Evolutionary conservation across 2,113 vertebrate genomes (phyloP), one percentile per base, ranked within the genome.

Genomic region (Seriola dumerili): DNA sequence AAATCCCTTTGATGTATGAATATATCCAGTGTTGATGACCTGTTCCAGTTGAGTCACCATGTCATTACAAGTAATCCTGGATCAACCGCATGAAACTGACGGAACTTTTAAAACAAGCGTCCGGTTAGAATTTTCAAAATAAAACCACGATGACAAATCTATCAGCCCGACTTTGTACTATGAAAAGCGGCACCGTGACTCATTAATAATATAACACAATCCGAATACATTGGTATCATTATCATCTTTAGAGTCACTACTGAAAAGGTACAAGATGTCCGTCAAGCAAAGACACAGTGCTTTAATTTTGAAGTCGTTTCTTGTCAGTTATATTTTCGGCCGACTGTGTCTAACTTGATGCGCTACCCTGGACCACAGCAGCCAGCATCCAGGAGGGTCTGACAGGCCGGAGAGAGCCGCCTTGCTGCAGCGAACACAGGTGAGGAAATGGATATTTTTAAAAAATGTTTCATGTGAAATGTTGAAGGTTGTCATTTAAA

Each of bases 301-400:
- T 72, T 71, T 92, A 88, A 86, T 76, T 90, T 67, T 80, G 80
- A 67, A 72, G 52, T 13, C 0, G 0, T 1, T 0, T 8, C 5
- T 11, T 40, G 44, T 8, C 4, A 0, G 3, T 2, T 0, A 1
- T 5, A 1, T 14, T 59, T 69, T 11, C 16, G 21, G 62, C 0
- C 0, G 5, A 29, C 8, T 29, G 1, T 34, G 1, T 70, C 4
- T 0, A 12, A 14, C 81, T 88, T 86, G 76, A 80, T 1, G 16
- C 44, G 1, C 12, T 25, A 3, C 4, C 1, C 29, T 19, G 59
- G 46, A 61, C 52, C 78, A 19, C 55, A 64, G 78, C 90, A 68
- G 78, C 81, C 84, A 57, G 75, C 83, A 84, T 83, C 86, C 70
- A 10, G 46, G 4, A 42, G 40, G 34, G n/a, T 10, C n/a, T 25